phyloP scores from a whole-genome alignment of 1,140 invertebrate species.

The Geopemphigus sp. region DNA sequence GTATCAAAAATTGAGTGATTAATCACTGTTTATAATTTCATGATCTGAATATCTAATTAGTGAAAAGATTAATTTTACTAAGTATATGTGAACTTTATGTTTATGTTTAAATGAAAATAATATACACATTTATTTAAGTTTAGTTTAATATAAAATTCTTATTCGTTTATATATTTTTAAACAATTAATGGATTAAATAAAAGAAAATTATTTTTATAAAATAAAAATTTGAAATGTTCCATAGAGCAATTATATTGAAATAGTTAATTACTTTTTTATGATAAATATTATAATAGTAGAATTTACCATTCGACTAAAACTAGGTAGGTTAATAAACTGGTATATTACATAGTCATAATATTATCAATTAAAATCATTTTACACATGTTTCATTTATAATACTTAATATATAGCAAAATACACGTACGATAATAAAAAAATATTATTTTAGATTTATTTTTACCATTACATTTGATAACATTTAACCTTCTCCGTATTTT shows the following conservation, averaged over 20 bases:
- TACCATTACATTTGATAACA: slow-evolving; percentile 19
- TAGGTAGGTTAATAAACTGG: background rate
- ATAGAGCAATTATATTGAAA: background rate
- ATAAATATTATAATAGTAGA: background rate
- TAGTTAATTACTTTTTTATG: background rate
- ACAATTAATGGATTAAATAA: too few relatives aligned
- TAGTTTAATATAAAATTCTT: too few relatives aligned
- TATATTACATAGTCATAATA: background rate
- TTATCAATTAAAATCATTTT: slow-evolving; percentile 33
- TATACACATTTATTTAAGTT: too few relatives aligned
- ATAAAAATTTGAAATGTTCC: background rate
- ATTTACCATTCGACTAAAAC: background rate
- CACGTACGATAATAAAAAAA: background rate
- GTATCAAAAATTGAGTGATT: too few relatives aligned
- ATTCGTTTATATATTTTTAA: too few relatives aligned
- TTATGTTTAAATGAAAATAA: too few relatives aligned
- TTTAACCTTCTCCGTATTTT: slow-evolving; percentile 42
- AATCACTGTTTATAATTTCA: too few relatives aligned
- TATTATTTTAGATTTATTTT: slow-evolving; percentile 11
- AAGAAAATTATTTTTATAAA: background rate
- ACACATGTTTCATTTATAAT: slow-evolving; percentile 9
- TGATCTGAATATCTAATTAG: too few relatives aligned
- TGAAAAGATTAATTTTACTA: too few relatives aligned
- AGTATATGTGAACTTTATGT: too few relatives aligned
- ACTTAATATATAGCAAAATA: slow-evolving; percentile 8